Base-by-base conservation (phyloP, 2,888 invertebrate genomes). In the Schizotus pectinicornis region DNA sequence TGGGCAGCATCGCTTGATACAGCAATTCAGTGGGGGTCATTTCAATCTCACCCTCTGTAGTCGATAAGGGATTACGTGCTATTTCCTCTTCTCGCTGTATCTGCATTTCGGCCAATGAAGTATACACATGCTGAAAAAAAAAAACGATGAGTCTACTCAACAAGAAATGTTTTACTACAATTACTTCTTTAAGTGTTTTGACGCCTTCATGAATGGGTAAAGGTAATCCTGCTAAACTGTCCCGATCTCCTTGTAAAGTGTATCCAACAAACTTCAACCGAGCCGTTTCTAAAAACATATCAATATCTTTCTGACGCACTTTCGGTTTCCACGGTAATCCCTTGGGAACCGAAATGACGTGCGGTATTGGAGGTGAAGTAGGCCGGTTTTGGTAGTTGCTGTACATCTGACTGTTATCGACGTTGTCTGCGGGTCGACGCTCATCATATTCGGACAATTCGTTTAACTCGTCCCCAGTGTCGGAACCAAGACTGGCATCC, bases 131-230 rank as follows among this genome's bases (percentile, higher is more conserved):
- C 84, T 94, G 85, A 2, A 22, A 22, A 22, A 2, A 22, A 3
- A 22, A 22, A 22, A 22, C 5, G 2, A 22, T 22, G 2, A 22
- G 22, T 22, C 22, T 41, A 9, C 41, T 22, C n/a, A 22, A 22
- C 22, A 22, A 22, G 5, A 22, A 2, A 41, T 6, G 38, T 39
- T 39, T 34, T 33, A 30, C 7, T 7, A 45, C 51, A 67, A 69
- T 71, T 74, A 87, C 88, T 78, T 86, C 84, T 79, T 91, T 92
- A 35, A 98, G 82, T 54, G 95, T 94, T 72, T 90, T 90, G 32
- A 98, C 91, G 31, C 98, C 96, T 81, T 98, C 97, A 75, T 95
- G 95, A 72, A 99, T 98, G 0, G 98, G 98, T 71, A 93, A 91
- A 0, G 99, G 99, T 54, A 99, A 82, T 1, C 98, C 99, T 52